Evolutionary conservation across 2,113 vertebrate species (phyloP).

Genomic region (Euleptes europaea): DNA sequence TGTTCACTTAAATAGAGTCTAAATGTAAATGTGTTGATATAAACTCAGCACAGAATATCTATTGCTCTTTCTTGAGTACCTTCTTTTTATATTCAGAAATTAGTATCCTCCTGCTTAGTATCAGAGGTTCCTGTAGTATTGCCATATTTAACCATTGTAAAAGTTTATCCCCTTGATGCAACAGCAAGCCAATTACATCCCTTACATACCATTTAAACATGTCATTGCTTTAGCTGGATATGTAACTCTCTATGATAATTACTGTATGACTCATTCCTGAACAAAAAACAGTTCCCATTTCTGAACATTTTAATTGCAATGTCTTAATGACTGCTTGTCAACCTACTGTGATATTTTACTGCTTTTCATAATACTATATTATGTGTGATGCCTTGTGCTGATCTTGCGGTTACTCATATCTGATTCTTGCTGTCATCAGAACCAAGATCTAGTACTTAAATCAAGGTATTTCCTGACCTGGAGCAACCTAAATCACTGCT

Average conservation of each 20-base stretch:
- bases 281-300: neutral
- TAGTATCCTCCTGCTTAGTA: neutral
- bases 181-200: neutral
- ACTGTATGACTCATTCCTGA: neutral
- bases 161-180: neutral
- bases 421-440: neutral
- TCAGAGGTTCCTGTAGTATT: neutral
- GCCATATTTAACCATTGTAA: neutral
- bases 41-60: too few relatives aligned
- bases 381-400: neutral
- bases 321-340: neutral
- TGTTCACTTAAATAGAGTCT: too few relatives aligned
- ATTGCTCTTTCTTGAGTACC: too few relatives aligned
- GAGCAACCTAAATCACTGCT: neutral
- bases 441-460: neutral
- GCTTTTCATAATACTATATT: neutral
- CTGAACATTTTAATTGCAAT: slow-evolving; percentile 4
- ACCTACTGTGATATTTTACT: neutral
- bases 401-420: neutral
- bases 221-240: neutral
- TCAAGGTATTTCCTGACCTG: neutral
- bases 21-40: too few relatives aligned
- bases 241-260: slow-evolving; percentile 5
- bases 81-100: too few relatives aligned
- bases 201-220: neutral